These are phyloP conservation scores for Stichopus horrens DNA, from an alignment of 53 echinoderm and acorn worm species.

Conservation along the genomic window DNA sequence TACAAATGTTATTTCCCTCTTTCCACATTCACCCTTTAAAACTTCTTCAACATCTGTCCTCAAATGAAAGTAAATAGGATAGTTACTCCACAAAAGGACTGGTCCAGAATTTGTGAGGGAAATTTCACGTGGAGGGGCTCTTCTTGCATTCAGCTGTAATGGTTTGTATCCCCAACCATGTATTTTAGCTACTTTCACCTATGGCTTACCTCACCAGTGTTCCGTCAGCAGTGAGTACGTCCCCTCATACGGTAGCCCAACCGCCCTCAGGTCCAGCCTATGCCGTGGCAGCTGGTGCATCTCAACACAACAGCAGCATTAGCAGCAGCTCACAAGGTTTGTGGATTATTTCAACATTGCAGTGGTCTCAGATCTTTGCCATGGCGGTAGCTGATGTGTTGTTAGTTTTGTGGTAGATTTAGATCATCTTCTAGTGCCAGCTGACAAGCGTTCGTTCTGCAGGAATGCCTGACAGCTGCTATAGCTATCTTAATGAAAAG, in stretches of 20 bases:
- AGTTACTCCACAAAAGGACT: not conserved
- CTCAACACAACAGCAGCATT: conserved; percentile 77
- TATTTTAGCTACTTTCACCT: not conserved
- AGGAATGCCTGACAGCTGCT: not conserved
- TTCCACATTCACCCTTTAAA: too few species aligned
- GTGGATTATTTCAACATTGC: not conserved
- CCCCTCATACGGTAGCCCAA: conserved; percentile 95
- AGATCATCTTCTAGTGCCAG: not conserved
- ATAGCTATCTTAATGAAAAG: not conserved
- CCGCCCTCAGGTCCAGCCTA: conserved; percentile 97
- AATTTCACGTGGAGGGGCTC: not conserved
- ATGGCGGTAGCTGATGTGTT: not conserved
- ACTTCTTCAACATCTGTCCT: too few species aligned
- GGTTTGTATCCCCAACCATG: too few species aligned
- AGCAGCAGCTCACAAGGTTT: conserved; percentile 91
- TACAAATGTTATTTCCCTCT: too few species aligned
- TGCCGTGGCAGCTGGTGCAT: conserved; percentile 91
- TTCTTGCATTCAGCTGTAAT: too few species aligned
- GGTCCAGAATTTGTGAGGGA: not conserved
- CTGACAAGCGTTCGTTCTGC: not conserved
- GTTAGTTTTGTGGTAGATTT: not conserved
- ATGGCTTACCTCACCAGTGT: conserved; percentile 54
- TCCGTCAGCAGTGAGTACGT: conserved; percentile 65
- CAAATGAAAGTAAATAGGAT: too few species aligned
- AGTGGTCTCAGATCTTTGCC: not conserved